Conservation (phyloP, 2,113 vertebrate species). For the Neolamprologus falcicula region DNA sequence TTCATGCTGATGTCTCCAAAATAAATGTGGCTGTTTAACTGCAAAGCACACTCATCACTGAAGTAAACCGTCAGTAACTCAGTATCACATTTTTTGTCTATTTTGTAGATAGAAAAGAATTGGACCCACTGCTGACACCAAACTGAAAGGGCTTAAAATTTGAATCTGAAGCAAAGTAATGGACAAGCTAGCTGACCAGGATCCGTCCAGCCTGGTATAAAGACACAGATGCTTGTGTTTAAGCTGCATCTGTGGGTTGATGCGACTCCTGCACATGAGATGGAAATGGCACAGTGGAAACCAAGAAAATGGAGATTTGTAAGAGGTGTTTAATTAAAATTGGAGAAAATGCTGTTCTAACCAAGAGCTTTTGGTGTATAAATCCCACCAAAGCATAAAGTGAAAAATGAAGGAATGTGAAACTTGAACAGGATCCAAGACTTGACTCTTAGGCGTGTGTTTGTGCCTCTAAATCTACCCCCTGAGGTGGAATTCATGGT, state of each 20-base stretch:
- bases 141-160: no score
- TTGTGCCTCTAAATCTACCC: rapidly evolving
- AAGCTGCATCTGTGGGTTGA: not conserved
- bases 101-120: not conserved
- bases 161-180: not conserved
- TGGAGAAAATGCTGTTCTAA: not conserved
- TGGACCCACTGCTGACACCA: rapidly evolving
- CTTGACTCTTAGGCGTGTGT: not conserved
- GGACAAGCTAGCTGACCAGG: not conserved
- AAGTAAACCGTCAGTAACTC: not conserved
- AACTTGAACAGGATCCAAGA: not conserved
- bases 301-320: not conserved
- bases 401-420: not conserved
- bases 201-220: rapidly evolving
- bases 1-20: not conserved
- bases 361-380: not conserved
- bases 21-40: not conserved
- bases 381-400: not conserved
- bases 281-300: not conserved
- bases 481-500: not conserved
- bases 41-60: not conserved
- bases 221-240: not conserved
- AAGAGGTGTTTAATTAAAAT: not conserved
- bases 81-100: not conserved
- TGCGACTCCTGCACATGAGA: not conserved